These are phyloP conservation scores for Sphaerophoria rueppellii DNA, from an alignment of 2,888 invertebrate genomes.

Conservation along the genomic window DNA sequence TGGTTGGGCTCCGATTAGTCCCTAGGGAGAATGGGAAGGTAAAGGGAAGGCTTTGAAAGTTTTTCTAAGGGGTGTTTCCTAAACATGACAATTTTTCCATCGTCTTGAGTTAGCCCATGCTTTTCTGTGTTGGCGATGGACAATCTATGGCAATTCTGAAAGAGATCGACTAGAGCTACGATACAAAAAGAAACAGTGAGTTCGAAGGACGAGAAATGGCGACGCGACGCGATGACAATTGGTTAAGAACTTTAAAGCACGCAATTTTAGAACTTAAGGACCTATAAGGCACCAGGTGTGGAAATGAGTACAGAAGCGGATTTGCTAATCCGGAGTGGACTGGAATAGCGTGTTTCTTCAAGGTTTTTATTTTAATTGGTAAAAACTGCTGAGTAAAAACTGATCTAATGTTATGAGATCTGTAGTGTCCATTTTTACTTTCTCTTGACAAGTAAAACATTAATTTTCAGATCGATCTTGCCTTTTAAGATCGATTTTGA, in stretches of 20 bases:
- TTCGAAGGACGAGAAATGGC: background rate
- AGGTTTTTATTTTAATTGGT: too few relatives aligned
- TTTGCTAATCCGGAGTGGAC: background rate
- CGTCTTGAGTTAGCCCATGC: conserved; percentile 2
- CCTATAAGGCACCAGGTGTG: conserved; percentile 24
- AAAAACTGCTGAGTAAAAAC: too few relatives aligned
- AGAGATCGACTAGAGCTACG: background rate
- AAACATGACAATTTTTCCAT: conserved; percentile 42
- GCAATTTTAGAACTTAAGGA: conserved; percentile 56
- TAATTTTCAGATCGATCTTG: too few relatives aligned
- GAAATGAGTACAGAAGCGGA: background rate
- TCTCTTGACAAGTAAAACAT: too few relatives aligned
- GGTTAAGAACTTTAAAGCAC: conserved; percentile 63
- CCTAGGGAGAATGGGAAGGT: conserved; percentile 1
- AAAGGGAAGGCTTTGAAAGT: background rate
- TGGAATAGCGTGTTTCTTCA: too few relatives aligned
- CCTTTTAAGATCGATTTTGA: too few relatives aligned
- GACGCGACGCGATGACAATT: conserved; percentile 49
- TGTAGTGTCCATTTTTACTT: too few relatives aligned
- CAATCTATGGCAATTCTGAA: conserved; percentile 40
- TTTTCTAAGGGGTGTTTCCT: conserved; percentile 32
- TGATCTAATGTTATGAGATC: too few relatives aligned
- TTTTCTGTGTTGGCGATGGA: conserved; percentile 23
- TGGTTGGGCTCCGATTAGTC: conserved; percentile 16
- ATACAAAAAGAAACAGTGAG: background rate